Percentiles rank a stretch among this genome's conserved stretches.
These are phyloP conservation scores for Pasiphila rectangulata DNA, from an alignment of 2,888 invertebrate species.

Conservation along the genomic window DNA sequence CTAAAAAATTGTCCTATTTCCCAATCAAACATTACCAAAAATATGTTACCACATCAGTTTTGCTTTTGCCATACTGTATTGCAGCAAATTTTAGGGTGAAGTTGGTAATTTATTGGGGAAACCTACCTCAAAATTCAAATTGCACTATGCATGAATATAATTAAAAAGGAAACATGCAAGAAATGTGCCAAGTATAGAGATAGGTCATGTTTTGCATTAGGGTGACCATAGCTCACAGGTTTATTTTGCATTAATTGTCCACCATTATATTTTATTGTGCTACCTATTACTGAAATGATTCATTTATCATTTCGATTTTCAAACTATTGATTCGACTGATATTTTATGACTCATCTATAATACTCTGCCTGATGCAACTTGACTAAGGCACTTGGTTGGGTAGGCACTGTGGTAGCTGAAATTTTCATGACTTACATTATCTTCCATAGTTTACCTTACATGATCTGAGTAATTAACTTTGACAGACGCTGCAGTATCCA, in stretches of 20 bases:
- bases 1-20: too few species aligned
- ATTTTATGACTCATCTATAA: too few species aligned
- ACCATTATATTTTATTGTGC: background rate
- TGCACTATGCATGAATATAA: constrained; percentile 41
- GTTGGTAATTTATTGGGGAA: constrained; percentile 19
- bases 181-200: constrained; percentile 48
- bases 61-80: background rate
- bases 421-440: too few species aligned
- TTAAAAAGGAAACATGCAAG: constrained; percentile 39
- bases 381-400: too few species aligned
- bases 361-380: too few species aligned
- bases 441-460: too few species aligned
- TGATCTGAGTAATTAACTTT: too few species aligned
- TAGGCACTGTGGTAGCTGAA: too few species aligned
- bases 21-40: background rate
- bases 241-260: too few species aligned
- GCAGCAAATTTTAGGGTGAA: constrained; percentile 7
- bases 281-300: background rate
- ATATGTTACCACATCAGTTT: background rate
- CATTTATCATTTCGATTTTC: too few species aligned
- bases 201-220: constrained; percentile 51
- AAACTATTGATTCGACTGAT: too few species aligned
- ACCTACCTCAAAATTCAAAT: constrained; percentile 42
- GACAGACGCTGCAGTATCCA: too few species aligned
- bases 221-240: constrained; percentile 38